A percentile compares a stretch with the other conserved stretches of the same genome.
Conservation (phyloP, 1,140 invertebrate genomes). For the Drosophila subobscura region DNA sequence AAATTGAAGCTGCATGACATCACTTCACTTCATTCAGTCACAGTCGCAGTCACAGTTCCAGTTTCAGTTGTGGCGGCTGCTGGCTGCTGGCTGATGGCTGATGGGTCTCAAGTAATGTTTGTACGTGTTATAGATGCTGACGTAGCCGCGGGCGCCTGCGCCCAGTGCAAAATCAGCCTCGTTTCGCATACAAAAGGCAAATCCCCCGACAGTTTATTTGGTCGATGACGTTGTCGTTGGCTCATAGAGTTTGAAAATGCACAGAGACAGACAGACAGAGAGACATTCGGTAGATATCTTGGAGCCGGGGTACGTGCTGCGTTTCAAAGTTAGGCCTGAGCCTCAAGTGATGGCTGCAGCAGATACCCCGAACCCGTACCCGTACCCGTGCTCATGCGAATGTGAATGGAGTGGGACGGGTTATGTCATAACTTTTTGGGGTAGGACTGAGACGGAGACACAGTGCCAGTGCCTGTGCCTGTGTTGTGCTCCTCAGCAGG, state of each 20-base stretch:
- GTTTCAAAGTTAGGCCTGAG: slow-evolving; percentile 48
- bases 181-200: neutral
- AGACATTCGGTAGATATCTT: slow-evolving; percentile 27
- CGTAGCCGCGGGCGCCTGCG: slow-evolving; percentile 72
- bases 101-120: slow-evolving; percentile 9
- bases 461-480: neutral
- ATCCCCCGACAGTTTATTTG: slow-evolving; percentile 45
- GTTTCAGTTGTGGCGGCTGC: neutral
- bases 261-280: slow-evolving; percentile 18
- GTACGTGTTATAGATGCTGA: slow-evolving; percentile 60
- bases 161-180: slow-evolving; percentile 51
- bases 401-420: slow-evolving; percentile 6
- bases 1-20: slow-evolving; percentile 74
- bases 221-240: slow-evolving; percentile 53
- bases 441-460: slow-evolving; percentile 18
- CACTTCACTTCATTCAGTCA: slow-evolving; percentile 68
- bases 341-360: slow-evolving; percentile 59
- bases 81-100: neutral
- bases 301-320: slow-evolving; percentile 53
- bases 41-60: slow-evolving; percentile 48
- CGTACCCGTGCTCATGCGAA: too few relatives aligned
- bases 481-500: slow-evolving; percentile 17
- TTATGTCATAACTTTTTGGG: slow-evolving; percentile 56
- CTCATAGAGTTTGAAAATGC: slow-evolving; percentile 46
- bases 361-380: slow-evolving; percentile 30